Evolutionary conservation across 1,140 invertebrate genomes (phyloP).

Genomic region (Adoxophyes honmai): DNA sequence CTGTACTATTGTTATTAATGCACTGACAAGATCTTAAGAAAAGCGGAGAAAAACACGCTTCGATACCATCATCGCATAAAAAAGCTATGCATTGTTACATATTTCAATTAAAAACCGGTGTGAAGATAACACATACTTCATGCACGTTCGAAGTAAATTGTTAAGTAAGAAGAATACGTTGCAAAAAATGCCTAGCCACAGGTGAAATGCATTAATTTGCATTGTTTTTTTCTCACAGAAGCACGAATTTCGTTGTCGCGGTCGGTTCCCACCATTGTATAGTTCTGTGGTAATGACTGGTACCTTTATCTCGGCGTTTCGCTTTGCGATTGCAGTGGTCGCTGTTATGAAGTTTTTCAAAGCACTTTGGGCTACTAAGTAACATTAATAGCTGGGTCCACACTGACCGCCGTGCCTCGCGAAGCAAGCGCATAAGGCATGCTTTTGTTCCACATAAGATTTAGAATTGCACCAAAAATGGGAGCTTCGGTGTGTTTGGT

Average conservation of each 20-base stretch:
- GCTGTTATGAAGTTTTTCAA: constrained; percentile 11
- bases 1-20: too few relatives aligned
- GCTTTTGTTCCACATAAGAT: too few relatives aligned
- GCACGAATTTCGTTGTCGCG: constrained; percentile 51
- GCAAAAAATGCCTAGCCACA: constrained; percentile 10
- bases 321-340: background rate
- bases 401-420: too few relatives aligned
- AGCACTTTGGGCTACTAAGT: background rate
- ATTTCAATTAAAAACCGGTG: too few relatives aligned
- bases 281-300: constrained; percentile 34
- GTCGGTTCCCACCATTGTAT: constrained; percentile 61
- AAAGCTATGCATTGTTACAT: too few relatives aligned
- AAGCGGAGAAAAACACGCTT: constrained; percentile 1
- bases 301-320: constrained; percentile 19
- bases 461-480: too few relatives aligned
- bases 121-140: background rate
- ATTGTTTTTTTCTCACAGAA: constrained; percentile 49
- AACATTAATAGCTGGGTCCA: too few relatives aligned
- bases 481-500: too few relatives aligned
- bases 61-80: too few relatives aligned
- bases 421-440: too few relatives aligned
- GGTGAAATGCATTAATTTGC: constrained; percentile 45
- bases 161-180: background rate
- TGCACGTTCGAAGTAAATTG: constrained; percentile 10
- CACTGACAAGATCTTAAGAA: background rate